These are phyloP conservation scores for Fringilla coelebs DNA, from an alignment of 2,797 vertebrate species.

Conservation along the genomic window DNA sequence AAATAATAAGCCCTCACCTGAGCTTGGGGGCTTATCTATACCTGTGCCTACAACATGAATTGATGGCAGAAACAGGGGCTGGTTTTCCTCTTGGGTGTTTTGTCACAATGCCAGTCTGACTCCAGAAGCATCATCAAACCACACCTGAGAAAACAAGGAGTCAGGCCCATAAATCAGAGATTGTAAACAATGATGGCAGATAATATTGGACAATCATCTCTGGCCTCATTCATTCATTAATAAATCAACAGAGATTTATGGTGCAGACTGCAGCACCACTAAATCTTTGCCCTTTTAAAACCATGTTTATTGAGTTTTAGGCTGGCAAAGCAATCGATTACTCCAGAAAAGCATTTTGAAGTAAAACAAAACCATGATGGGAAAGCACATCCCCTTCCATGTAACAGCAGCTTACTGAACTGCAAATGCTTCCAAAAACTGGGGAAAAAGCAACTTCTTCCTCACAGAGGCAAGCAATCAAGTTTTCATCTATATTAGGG, in stretches of 20 bases:
- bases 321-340: neutral
- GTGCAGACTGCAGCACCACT: neutral
- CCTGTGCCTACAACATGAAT: neutral
- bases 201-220: neutral
- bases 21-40: neutral
- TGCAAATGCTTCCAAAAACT: neutral
- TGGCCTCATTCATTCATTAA: neutral
- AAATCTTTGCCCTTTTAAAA: conserved; percentile 7
- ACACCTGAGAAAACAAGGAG: neutral
- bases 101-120: neutral
- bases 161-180: neutral
- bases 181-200: neutral
- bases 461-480: neutral
- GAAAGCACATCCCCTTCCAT: neutral
- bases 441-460: neutral
- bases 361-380: neutral
- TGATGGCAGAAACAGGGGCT: neutral
- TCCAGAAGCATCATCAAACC: neutral
- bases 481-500: neutral
- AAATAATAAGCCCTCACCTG: neutral
- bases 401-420: neutral
- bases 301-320: neutral
- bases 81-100: neutral
- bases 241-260: neutral
- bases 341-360: neutral